phyloP scores from a whole-genome alignment of 2,888 invertebrate genomes.

The Aradus depressus region DNA sequence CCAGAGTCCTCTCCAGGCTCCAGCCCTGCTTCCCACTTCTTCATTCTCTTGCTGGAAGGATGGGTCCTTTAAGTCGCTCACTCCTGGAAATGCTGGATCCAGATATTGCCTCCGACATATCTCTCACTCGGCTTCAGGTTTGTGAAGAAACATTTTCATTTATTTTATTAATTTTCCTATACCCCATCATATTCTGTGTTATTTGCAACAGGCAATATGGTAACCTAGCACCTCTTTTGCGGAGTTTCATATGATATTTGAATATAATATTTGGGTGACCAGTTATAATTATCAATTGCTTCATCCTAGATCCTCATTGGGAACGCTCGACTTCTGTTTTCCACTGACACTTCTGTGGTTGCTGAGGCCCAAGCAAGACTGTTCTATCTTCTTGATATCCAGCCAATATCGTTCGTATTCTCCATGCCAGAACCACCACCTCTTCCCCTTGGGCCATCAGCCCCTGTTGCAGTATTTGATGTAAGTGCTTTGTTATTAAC shows the following conservation, averaged over 20 bases:
- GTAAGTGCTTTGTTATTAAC: conserved; percentile 2
- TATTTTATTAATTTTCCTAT: neutral
- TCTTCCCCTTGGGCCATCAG: conserved; percentile 27
- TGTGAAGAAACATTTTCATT: neutral
- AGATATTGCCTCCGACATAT: conserved; percentile 41
- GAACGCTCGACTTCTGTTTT: conserved; percentile 42
- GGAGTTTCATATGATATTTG: no score
- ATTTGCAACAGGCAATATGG: no score
- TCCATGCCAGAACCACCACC: conserved; percentile 31
- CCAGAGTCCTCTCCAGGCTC: conserved; percentile 46
- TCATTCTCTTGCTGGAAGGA: conserved; percentile 46
- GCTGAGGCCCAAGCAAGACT: conserved; percentile 44
- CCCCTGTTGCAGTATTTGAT: conserved; percentile 1
- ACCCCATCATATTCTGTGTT: no score
- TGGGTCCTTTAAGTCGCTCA: conserved; percentile 44
- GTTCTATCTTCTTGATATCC: conserved; percentile 10
- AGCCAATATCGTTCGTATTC: neutral
- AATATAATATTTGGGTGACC: neutral
- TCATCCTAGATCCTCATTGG: conserved; percentile 39
- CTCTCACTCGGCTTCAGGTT: conserved; percentile 6
- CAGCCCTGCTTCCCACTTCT: conserved; percentile 50
- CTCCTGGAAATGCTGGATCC: conserved; percentile 52
- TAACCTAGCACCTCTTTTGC: no score
- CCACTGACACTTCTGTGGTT: conserved; percentile 37
- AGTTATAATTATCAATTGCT: neutral